Base-by-base conservation (phyloP, 2,888 invertebrate genomes). In the Acrobasis consociella region DNA sequence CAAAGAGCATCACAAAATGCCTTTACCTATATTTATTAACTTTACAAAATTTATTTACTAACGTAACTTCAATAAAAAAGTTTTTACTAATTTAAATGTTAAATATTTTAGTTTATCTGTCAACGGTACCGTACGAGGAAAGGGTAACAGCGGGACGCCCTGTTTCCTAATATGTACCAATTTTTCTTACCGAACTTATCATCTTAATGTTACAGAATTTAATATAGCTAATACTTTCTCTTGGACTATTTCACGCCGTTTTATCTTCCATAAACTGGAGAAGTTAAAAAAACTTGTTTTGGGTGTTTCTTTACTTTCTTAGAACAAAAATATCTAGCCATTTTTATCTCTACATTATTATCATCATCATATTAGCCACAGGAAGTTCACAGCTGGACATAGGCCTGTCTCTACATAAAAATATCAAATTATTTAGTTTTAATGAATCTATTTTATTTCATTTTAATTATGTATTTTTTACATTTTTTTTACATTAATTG, bases 231-330 rank as follows among this genome's bases (percentile, higher is more conserved):
- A 46, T 62, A 62, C 60, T 55, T 65, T 65, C 63, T 62, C 63
- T 50, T 15, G 38, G 46, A 39, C 55, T 63, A 63, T 62, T 63
- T 56, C 46, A 59, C 17, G 56, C 50, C 62, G 51, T 62, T 63
- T 62, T 63, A 62, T 62, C 65, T 62, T 63, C 58, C 13, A n/a
- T 60, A 22, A 50, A 50, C 31, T 38, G 8, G 51, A 13, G 65
- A 66, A 58, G 70, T 70, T 71, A 69, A 77, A 77, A 66, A 77
- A 66, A 56, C 17, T 17, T 17, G 39, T 56, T 56, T 56, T 42
- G 16, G 17, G 17, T 53, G 37, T 38, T 11, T 56, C 17, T 1
- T 13, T 17, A 56, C 17, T 56, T 46, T 39, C 1, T 16, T 16
- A 1, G 39, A 16, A 15, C 0, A 46, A 46, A 46, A 10, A 2